A percentile compares a stretch with the other conserved stretches of the same genome.
Conservation (phyloP, 2,113 vertebrate species). For the Neomonachus schauinslandi region DNA sequence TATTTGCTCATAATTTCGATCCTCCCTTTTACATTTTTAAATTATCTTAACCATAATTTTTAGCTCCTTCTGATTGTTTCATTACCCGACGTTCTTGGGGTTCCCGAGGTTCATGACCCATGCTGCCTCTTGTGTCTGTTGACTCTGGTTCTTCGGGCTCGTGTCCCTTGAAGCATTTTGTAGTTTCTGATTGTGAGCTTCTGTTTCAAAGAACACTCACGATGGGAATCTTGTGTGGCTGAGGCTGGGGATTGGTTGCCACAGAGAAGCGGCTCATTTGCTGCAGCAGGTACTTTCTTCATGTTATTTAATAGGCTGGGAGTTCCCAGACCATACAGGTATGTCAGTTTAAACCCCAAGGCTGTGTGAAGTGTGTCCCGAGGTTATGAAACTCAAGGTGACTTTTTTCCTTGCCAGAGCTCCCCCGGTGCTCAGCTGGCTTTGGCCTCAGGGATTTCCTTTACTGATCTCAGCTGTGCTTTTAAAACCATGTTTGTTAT, state of each 20-base stretch:
- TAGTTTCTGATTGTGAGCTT: neutral
- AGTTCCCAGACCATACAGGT: neutral
- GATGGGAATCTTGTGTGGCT: neutral
- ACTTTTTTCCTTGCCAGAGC: neutral
- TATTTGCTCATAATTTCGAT: neutral
- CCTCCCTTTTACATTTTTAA: neutral
- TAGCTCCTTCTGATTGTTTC: neutral
- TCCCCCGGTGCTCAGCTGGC: neutral
- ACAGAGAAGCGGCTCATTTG: neutral
- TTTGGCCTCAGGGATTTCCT: neutral
- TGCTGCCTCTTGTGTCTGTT: neutral
- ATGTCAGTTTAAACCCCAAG: neutral
- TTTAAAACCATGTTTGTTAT: slow-evolving; percentile 11
- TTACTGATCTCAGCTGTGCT: neutral
- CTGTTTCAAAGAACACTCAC: neutral
- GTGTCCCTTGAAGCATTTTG: neutral
- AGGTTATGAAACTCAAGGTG: neutral
- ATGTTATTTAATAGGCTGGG: neutral
- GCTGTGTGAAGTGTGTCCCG: neutral
- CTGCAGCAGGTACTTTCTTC: neutral
- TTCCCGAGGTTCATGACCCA: too few relatives aligned
- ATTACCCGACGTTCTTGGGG: neutral
- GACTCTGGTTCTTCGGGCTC: neutral
- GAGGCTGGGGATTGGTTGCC: neutral
- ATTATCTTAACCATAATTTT: neutral